These are phyloP conservation scores for Entomobrya multifasciata DNA, from an alignment of 2,888 invertebrate species.

Conservation along the genomic window DNA sequence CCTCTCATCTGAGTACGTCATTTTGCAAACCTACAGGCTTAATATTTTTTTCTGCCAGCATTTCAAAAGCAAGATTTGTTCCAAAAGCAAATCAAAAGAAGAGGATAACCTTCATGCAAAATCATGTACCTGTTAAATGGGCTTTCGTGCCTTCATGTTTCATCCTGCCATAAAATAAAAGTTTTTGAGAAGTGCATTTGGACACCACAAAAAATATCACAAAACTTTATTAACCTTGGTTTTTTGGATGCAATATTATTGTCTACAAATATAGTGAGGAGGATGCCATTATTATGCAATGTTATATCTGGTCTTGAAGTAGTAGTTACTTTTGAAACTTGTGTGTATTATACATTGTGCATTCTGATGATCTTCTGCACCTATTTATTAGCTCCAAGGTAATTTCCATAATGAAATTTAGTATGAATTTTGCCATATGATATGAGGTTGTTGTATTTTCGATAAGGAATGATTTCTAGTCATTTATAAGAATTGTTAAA, in stretches of 20 bases:
- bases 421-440: too few relatives aligned
- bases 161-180: slow-evolving; percentile 24
- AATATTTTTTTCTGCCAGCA: slow-evolving; percentile 19
- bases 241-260: not conserved
- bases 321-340: too few relatives aligned
- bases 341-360: too few relatives aligned
- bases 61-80: slow-evolving; percentile 33
- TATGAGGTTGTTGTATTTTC: too few relatives aligned
- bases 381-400: too few relatives aligned
- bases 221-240: slow-evolving; percentile 21
- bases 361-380: too few relatives aligned
- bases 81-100: too few relatives aligned
- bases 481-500: too few relatives aligned
- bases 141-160: slow-evolving; percentile 32
- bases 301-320: too few relatives aligned
- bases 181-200: not conserved
- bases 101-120: slow-evolving; percentile 33
- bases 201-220: slow-evolving; percentile 20
- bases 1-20: not conserved
- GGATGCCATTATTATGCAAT: not conserved
- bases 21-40: not conserved
- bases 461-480: too few relatives aligned
- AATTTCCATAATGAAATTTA: too few relatives aligned
- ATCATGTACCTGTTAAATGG: slow-evolving; percentile 26
- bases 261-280: not conserved